Evolutionary conservation across 2,797 vertebrate species (phyloP), one percentile per base, ranked within the genome.

Genomic region (Enteromius paludinosus): DNA sequence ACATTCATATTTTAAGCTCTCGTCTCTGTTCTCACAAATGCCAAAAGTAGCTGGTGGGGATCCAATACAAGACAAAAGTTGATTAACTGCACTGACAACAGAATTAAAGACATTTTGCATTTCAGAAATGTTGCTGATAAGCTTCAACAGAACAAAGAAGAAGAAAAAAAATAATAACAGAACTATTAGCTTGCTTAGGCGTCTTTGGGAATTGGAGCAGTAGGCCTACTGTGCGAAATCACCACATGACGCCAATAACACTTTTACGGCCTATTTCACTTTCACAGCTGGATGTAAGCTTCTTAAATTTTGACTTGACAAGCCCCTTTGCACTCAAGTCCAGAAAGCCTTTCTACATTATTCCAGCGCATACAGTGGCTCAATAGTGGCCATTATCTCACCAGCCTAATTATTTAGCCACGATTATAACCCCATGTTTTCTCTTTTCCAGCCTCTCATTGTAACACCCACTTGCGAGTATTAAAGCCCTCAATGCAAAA

Each of bases 191-290:
- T 62, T 71, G 38, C 68, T 73, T 49, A 10, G 41, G 52, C 38
- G 33, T 81, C 41, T 52, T 72, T 52, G 45, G 41, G 45, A 74
- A 81, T 73, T 41, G 18, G 30, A 74, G 79, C 33, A 35, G 20
- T 62, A 33, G 41, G 28, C 69, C 56, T 64, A 49, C 30, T 65
- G 70, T 74, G 61, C 15, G 1, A 74, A 81, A 81, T 65, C 79
- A 74, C 79, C 45, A 65, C 79, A 74, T 65, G 79, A 81, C 33
- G 59, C 70, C 43, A 65, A 74, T 81, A 65, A 74, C 45, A 74
- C 70, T 74, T 81, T 74, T 74, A 81, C 7, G n/a, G 62, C 59
- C 79, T 65, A 81, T 81, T 81, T 81, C 59, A 81, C 59, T 73
- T 65, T 65, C 70, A 73, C 79, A 81, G 70, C 61, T 65, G 70